Percentiles rank a stretch among this genome's conserved stretches.
These are phyloP conservation scores for Syrrhaptes paradoxus DNA, from an alignment of 2,113 vertebrate species.

Conservation along the genomic window DNA sequence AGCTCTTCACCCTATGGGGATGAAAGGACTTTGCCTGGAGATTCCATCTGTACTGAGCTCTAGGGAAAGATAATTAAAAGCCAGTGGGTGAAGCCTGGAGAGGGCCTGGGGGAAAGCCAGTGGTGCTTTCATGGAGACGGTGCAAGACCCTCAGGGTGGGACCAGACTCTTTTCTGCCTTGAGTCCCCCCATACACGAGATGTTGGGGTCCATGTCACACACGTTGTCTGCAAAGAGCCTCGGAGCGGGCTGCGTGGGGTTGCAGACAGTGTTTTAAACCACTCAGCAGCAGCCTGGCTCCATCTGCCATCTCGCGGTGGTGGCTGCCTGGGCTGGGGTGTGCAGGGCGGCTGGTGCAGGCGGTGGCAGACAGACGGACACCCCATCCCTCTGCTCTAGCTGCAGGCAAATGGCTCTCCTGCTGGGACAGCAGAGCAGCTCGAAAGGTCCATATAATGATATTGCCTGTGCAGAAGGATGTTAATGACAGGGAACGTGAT, in stretches of 20 bases:
- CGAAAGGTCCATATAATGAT: not conserved
- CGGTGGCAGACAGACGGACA: not conserved
- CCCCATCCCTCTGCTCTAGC: rapidly evolving
- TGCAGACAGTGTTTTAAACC: not conserved
- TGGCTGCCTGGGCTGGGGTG: not conserved
- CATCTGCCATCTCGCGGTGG: not conserved
- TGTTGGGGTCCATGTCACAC: not conserved
- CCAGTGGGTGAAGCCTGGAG: not conserved
- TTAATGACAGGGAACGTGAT: not conserved
- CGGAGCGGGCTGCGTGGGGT: not conserved
- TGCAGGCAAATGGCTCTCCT: not conserved
- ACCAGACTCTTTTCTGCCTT: not conserved
- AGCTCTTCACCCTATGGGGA: not conserved
- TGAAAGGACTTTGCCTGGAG: not conserved
- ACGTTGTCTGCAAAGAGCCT: not conserved
- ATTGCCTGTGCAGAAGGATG: not conserved
- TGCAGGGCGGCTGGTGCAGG: not conserved
- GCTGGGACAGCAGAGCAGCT: not conserved
- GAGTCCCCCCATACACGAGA: rapidly evolving
- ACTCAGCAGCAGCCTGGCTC: not conserved
- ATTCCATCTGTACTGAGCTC: not conserved
- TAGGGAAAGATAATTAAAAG: not conserved
- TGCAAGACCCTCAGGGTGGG: not conserved
- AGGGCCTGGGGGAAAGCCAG: no score
- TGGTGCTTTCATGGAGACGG: rapidly evolving